phyloP scores from a whole-genome alignment of 2,888 invertebrate genomes.

The Cephus pygmeus region DNA sequence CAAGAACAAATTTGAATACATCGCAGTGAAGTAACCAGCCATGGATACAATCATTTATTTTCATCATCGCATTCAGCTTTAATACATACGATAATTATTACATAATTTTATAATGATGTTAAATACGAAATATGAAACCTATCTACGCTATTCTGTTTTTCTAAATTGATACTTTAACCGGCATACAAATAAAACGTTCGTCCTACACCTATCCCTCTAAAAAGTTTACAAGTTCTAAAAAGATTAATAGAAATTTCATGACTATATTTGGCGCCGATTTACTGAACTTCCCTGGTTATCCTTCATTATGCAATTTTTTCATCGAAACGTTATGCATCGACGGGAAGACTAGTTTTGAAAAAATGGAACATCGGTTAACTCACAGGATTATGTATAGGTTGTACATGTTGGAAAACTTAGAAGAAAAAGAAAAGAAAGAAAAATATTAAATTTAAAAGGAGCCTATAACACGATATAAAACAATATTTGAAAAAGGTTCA shows the following conservation, averaged over 20 bases:
- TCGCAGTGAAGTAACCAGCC: no score
- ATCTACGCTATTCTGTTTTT: conserved; percentile 30
- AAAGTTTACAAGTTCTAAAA: conserved; percentile 27
- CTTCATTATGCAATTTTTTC: conserved; percentile 4
- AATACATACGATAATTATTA: conserved; percentile 49
- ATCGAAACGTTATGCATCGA: conserved; percentile 11
- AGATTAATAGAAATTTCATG: conserved; percentile 33
- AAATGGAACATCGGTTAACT: not conserved
- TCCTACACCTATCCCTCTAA: not conserved
- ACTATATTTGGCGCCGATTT: conserved; percentile 8
- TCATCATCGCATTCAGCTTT: conserved; percentile 46
- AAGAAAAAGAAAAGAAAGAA: no score
- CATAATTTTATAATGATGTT: conserved; percentile 49
- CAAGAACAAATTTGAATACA: no score
- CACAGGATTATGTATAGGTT: not conserved
- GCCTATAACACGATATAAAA: not conserved
- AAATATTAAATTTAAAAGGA: no score
- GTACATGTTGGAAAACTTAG: no score
- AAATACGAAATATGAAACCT: conserved; percentile 58
- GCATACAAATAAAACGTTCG: conserved; percentile 44
- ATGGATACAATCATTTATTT: conserved; percentile 54
- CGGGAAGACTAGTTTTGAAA: conserved; percentile 5
- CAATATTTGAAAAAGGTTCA: not conserved
- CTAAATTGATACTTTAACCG: conserved; percentile 37
- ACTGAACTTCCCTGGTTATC: conserved; percentile 25